A percentile compares a stretch with the other conserved stretches of the same genome.
phyloP scores from a whole-genome alignment of 2,888 invertebrate genomes.

The Tenthredo mesomela region DNA sequence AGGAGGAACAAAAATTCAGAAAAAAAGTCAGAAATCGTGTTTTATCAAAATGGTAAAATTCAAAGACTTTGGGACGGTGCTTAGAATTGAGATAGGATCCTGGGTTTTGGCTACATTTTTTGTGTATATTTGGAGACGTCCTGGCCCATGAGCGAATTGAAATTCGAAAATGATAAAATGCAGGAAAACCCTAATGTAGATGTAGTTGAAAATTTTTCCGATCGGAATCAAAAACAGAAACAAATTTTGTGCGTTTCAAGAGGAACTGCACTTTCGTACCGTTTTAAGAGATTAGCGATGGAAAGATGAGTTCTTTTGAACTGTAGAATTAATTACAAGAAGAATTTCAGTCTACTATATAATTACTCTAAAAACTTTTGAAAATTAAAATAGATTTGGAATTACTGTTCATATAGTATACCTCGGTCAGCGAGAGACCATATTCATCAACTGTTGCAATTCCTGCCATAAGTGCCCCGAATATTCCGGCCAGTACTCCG shows the following conservation, averaged over 20 bases:
- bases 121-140: too few relatives aligned
- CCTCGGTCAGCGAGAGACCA: slow-evolving; percentile 80
- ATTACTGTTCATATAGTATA: slow-evolving; percentile 54
- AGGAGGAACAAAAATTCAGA: too few relatives aligned
- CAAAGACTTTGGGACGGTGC: too few relatives aligned
- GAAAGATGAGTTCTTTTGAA: not conserved
- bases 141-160: too few relatives aligned
- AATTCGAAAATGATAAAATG: too few relatives aligned
- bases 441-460: slow-evolving; percentile 85
- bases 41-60: too few relatives aligned
- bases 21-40: too few relatives aligned
- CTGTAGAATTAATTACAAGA: not conserved
- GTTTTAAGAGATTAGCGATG: not conserved
- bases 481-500: slow-evolving; percentile 90
- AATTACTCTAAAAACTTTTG: not conserved
- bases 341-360: not conserved
- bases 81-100: too few relatives aligned
- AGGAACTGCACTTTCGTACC: not conserved
- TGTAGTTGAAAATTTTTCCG: not conserved
- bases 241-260: not conserved
- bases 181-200: too few relatives aligned
- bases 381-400: not conserved
- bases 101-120: too few relatives aligned
- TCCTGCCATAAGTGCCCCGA: slow-evolving; percentile 88
- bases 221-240: not conserved